Percentiles rank a stretch among this genome's conserved stretches.
Conservation (phyloP, 2,113 vertebrate species). For the Rana temporaria region DNA sequence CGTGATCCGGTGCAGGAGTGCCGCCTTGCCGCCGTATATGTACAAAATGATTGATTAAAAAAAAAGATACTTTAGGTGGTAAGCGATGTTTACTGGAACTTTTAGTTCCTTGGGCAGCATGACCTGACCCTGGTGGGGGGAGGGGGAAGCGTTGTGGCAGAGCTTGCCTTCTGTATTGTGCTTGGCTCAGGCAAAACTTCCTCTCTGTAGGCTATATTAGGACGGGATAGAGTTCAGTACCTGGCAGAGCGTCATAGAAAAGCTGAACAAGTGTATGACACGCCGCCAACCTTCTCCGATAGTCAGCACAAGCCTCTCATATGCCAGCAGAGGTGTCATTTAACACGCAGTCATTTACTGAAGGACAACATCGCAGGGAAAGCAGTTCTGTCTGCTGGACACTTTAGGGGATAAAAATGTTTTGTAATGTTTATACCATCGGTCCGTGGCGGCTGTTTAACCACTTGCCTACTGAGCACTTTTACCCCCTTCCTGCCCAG, state of each 20-base stretch:
- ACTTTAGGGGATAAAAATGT: no score
- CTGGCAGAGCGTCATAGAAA: slow-evolving; percentile 11
- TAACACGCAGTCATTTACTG: not conserved
- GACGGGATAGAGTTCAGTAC: not conserved
- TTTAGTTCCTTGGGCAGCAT: no score
- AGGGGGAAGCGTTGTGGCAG: not conserved
- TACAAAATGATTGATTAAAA: no score
- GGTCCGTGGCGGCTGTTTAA: no score
- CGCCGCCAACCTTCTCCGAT: slow-evolving; percentile 6
- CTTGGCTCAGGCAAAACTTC: slow-evolving; percentile 13
- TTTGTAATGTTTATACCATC: no score
- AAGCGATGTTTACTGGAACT: no score
- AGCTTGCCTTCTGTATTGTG: not conserved
- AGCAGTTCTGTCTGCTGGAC: no score
- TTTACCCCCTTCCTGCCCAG: no score
- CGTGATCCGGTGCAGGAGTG: no score
- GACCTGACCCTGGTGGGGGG: not conserved
- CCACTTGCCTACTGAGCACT: no score
- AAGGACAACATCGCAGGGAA: not conserved
- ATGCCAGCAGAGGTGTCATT: not conserved
- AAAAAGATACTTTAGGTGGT: no score
- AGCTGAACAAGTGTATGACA: slow-evolving; percentile 46
- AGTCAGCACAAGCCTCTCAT: not conserved
- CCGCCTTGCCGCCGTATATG: no score
- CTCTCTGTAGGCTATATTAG: slow-evolving; percentile 32